A percentile compares a stretch with the other conserved stretches of the same genome.
phyloP scores from a whole-genome alignment of 2,797 vertebrate species.

The Myotis pilosus region DNA sequence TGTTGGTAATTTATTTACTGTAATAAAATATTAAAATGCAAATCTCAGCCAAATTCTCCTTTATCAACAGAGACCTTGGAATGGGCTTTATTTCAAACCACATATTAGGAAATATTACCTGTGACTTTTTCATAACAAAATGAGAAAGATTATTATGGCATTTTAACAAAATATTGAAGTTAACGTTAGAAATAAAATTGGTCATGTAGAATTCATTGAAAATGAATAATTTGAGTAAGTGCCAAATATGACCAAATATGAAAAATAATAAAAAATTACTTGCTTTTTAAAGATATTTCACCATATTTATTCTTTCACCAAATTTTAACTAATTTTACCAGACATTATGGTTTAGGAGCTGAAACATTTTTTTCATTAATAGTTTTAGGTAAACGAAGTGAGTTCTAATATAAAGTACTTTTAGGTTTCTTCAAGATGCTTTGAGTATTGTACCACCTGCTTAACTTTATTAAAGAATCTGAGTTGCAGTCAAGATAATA shows the following conservation, averaged over 20 bases:
- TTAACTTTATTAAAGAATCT: conserved; percentile 59
- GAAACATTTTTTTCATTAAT: conserved; percentile 25
- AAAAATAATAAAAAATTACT: background rate
- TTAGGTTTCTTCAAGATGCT: background rate
- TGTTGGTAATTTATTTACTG: conserved; percentile 75
- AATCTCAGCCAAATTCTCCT: conserved; percentile 65
- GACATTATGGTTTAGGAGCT: background rate
- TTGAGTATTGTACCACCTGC: conserved; percentile 10
- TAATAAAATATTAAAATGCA: conserved; percentile 69
- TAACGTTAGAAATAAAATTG: background rate
- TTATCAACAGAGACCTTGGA: background rate
- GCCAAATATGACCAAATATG: background rate
- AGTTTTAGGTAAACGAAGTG: background rate
- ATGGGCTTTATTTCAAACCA: background rate
- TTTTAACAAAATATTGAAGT: background rate
- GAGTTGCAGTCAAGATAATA: conserved; percentile 17
- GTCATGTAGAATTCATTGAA: background rate
- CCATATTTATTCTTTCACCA: background rate
- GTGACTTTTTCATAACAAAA: conserved; percentile 35
- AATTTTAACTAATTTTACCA: conserved; percentile 22
- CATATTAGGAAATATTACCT: background rate
- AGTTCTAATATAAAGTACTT: background rate
- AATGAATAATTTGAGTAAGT: background rate
- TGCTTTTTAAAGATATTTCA: background rate
- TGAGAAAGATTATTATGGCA: background rate